phyloP scores from a whole-genome alignment of 2,113 vertebrate genomes.

The Psettodes erumei region DNA sequence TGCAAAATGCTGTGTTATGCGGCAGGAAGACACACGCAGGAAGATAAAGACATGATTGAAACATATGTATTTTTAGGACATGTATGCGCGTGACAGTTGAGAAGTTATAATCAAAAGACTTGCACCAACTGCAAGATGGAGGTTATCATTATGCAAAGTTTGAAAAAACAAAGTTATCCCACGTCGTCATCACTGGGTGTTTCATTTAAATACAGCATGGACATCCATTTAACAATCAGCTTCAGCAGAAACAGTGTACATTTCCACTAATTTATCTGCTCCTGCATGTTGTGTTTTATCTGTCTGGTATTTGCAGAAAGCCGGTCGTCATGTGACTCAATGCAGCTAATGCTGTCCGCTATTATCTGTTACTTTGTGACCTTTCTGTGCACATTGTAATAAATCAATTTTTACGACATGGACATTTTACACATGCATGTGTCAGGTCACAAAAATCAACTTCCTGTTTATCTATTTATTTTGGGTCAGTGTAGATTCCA shows the following conservation, averaged over 20 bases:
- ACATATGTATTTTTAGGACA: not conserved
- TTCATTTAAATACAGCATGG: not conserved
- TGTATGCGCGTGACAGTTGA: not conserved
- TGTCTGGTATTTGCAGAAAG: not conserved
- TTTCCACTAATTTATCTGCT: not conserved
- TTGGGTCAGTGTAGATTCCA: not conserved
- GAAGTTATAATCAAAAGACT: not conserved
- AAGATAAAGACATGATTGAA: not conserved
- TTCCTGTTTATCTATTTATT: too few relatives aligned
- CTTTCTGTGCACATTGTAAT: not conserved
- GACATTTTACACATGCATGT: not conserved
- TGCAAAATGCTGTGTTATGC: not conserved
- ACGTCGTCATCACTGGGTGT: not conserved
- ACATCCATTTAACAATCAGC: not conserved
- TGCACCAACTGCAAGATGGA: not conserved
- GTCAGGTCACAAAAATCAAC: not conserved
- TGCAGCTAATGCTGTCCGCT: not conserved
- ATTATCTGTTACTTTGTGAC: not conserved
- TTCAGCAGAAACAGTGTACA: not conserved
- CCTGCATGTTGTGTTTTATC: not conserved
- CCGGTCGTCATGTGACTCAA: not conserved
- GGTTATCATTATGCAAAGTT: not conserved
- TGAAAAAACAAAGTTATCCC: not conserved
- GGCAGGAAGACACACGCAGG: too few relatives aligned
- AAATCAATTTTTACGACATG: not conserved